Conservation (phyloP, 2,888 invertebrate genomes). For the Saturnia pavonia region DNA sequence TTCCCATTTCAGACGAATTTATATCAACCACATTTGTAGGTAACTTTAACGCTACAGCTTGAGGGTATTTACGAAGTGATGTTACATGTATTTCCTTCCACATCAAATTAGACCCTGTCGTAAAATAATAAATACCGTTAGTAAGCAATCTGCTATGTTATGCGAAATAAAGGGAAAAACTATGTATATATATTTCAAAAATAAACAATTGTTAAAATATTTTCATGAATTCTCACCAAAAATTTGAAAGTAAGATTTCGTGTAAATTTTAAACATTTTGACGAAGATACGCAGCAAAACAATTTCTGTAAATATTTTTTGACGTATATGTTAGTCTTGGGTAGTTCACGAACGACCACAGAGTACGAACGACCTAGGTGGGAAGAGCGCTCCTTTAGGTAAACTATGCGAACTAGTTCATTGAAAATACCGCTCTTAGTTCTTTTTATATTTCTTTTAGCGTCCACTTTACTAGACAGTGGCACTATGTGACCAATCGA, state of each 20-base stretch:
- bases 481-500: no score
- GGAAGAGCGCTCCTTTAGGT: no score
- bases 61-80: slow-evolving; percentile 74
- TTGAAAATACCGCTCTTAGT: no score
- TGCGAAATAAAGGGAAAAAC: background rate
- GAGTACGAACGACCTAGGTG: no score
- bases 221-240: slow-evolving; percentile 18
- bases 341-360: no score
- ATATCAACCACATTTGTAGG: slow-evolving; percentile 84
- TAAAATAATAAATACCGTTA: slow-evolving; percentile 25
- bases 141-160: background rate
- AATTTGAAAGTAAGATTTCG: slow-evolving; percentile 30
- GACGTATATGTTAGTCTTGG: no score
- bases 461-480: no score
- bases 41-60: slow-evolving; percentile 77
- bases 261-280: slow-evolving; percentile 26
- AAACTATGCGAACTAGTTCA: no score
- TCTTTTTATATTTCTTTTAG: no score
- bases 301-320: background rate
- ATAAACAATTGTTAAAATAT: background rate
- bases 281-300: background rate
- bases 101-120: slow-evolving; percentile 46
- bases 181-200: background rate
- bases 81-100: slow-evolving; percentile 73
- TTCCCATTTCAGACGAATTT: slow-evolving; percentile 83